Conservation (phyloP, 2,888 invertebrate genomes). For the Sinodicranocentrus sp. region DNA sequence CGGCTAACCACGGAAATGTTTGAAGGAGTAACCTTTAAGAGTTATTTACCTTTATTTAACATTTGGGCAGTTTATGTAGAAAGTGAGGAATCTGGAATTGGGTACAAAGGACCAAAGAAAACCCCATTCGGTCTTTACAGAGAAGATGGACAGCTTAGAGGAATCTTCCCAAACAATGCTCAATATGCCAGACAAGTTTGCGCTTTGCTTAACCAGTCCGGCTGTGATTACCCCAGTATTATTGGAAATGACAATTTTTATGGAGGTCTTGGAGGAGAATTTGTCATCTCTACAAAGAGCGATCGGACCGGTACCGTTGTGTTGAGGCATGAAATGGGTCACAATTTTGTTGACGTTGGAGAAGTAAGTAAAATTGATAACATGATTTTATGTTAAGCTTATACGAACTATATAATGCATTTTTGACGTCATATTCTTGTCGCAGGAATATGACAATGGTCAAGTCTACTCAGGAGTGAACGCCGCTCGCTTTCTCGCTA, state of each 20-base stretch:
- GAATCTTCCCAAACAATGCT: constrained; percentile 69
- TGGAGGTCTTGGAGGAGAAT: constrained; percentile 74
- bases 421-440: not conserved
- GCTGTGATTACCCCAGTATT: constrained; percentile 72
- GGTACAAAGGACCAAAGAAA: constrained; percentile 66
- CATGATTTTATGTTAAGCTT: not conserved
- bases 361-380: constrained; percentile 24
- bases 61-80: constrained; percentile 74
- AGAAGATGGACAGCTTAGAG: constrained; percentile 62
- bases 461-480: constrained; percentile 71
- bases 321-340: constrained; percentile 69
- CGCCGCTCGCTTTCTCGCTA: constrained; percentile 46
- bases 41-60: constrained; percentile 72
- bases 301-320: constrained; percentile 71
- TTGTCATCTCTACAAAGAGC: constrained; percentile 72
- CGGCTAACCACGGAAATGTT: constrained; percentile 73
- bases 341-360: constrained; percentile 67
- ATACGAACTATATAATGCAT: not conserved
- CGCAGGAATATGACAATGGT: constrained; percentile 71
- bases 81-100: constrained; percentile 70
- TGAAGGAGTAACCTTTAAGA: constrained; percentile 69
- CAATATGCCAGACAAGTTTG: constrained; percentile 61
- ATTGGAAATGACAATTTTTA: constrained; percentile 74
- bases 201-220: constrained; percentile 60
- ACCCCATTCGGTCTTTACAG: constrained; percentile 66